Base-by-base conservation (phyloP, 2,797 vertebrate genomes). In the Miichthys miiuy region DNA sequence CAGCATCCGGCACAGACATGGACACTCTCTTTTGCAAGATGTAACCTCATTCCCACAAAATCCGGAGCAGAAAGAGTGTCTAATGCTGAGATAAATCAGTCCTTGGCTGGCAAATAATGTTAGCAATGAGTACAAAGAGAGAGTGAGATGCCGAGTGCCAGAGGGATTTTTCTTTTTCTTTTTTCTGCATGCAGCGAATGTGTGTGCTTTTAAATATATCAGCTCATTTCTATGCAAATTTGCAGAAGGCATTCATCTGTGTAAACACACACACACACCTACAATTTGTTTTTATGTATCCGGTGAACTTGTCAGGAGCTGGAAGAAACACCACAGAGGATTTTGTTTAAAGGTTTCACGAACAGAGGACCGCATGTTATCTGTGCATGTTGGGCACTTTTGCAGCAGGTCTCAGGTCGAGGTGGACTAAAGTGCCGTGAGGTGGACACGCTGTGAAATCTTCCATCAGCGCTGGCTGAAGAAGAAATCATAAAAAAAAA, bases 31-130 rank as follows among this genome's bases (percentile, higher is more conserved):
- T 38, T 67, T 73, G 57, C 66, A 67, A 38, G 21, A 70, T 30
- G 47, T 70, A 72, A 68, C 77, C 68, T 85, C 71, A 72, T 77
- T 87, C 76, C 80, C 70, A 80, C 69, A 64, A 72, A 69, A 56
- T 41, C 47, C 38, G 27, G 34, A 57, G 64, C 50, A 48, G 75
- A 63, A 64, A 71, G 51, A 67, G 72, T 17, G 56, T 75, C 55
- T 72, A 54, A 78, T 27, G 70, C 76, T 56, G 75, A 83, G 79
- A 79, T 79, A 77, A 85, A 77, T 74, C 82, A 87, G 87, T 81
- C 80, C 68, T 89, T 87, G 82, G 87, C 80, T 83, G 65, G 70
- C 72, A 79, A 83, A 86, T 84, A 70, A 87, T 85, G 81, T 84
- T 71, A 80, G 72, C 80, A 69, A 60, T 57, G 84, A 78, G 51